A percentile compares a stretch with the other conserved stretches of the same genome.
Evolutionary conservation across 1,140 invertebrate genomes (phyloP).

Genomic region (Colletes latitarsis): DNA sequence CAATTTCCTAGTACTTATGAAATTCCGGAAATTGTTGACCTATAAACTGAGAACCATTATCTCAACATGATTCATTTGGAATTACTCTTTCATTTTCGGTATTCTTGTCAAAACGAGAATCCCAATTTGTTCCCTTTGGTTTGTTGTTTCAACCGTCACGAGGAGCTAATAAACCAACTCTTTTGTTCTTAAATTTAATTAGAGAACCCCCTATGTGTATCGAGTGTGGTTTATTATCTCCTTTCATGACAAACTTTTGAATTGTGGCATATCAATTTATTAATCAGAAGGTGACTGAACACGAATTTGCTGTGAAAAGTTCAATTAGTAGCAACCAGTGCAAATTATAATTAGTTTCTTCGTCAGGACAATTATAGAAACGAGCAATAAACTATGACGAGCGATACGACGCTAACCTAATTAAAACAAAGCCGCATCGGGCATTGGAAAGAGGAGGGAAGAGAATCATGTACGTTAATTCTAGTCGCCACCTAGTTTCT

Average conservation of each 20-base stretch:
- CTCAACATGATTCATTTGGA: too few relatives aligned
- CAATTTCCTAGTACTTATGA: too few relatives aligned
- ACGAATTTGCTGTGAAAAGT: too few relatives aligned
- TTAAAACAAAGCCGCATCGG: constrained; percentile 48
- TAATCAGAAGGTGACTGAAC: not conserved
- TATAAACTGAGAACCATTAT: too few relatives aligned
- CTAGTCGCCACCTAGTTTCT: constrained; percentile 14
- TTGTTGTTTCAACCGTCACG: too few relatives aligned
- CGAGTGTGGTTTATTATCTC: too few relatives aligned
- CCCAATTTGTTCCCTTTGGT: too few relatives aligned
- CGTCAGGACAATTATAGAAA: constrained; percentile 39
- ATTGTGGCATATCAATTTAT: not conserved
- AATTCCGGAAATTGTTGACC: too few relatives aligned
- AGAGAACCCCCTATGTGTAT: not conserved
- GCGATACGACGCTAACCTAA: constrained; percentile 44
- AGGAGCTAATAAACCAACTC: too few relatives aligned
- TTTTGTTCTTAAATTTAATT: too few relatives aligned
- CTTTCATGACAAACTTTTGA: not conserved
- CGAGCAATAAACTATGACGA: constrained; percentile 41
- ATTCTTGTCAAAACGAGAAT: too few relatives aligned
- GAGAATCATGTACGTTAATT: not conserved
- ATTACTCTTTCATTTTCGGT: too few relatives aligned
- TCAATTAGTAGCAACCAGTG: not conserved
- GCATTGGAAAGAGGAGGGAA: not conserved
- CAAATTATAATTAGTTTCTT: constrained; percentile 29